Evolutionary conservation across 2,113 vertebrate genomes (phyloP).

Genomic region (Pimephales promelas): DNA sequence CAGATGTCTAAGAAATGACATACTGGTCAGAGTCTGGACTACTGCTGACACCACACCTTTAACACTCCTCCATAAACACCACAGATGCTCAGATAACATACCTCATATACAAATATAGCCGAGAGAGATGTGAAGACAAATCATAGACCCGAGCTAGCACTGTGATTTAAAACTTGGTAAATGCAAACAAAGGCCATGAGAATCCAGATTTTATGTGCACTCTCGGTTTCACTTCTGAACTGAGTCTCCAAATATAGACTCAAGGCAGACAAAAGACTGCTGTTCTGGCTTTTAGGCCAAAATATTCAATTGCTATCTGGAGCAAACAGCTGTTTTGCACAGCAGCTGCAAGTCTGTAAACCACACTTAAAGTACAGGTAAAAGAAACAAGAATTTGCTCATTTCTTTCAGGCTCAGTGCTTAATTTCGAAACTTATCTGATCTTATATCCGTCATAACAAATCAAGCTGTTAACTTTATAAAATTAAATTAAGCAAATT

Average conservation of each 20-base stretch:
- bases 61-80: background rate
- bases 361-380: background rate
- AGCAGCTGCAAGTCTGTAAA: background rate
- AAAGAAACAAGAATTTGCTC: background rate
- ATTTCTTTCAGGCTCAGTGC: background rate
- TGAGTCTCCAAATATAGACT: background rate
- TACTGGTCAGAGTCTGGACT: background rate
- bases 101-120: slow-evolving; percentile 27
- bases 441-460: background rate
- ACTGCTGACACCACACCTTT: background rate
- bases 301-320: background rate
- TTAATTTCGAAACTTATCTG: slow-evolving; percentile 18
- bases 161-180: background rate
- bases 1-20: slow-evolving; percentile 12
- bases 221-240: background rate
- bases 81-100: slow-evolving; percentile 40
- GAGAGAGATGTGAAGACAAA: background rate
- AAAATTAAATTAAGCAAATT: background rate
- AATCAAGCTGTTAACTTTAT: background rate
- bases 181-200: background rate
- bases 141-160: background rate
- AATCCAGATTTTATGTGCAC: background rate
- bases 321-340: background rate
- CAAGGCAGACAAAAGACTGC: background rate
- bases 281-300: background rate